Evolutionary conservation across 2,113 vertebrate species (phyloP).

Genomic region (Gorsachius goisagi): DNA sequence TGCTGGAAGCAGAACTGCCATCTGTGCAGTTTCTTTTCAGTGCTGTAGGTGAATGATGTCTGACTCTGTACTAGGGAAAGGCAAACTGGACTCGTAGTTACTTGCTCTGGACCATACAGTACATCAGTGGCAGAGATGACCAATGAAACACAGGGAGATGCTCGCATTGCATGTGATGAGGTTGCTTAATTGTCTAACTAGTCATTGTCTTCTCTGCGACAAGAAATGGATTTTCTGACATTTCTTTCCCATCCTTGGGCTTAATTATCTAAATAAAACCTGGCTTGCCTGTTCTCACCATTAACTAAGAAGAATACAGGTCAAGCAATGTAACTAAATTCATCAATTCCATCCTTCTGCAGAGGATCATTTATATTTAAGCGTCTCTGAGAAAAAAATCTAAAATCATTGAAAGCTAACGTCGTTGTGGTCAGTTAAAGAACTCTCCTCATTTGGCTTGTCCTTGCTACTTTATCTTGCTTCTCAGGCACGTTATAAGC

Average conservation of each 20-base stretch:
- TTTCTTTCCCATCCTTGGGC: not conserved
- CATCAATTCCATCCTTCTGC: not conserved
- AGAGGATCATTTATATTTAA: not conserved
- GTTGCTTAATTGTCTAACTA: not conserved
- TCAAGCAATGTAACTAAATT: not conserved
- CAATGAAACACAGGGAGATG: not conserved
- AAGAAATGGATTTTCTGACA: slow-evolving; percentile 15
- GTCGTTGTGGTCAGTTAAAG: not conserved
- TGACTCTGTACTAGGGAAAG: not conserved
- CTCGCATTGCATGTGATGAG: fast-evolving
- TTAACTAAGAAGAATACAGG: not conserved
- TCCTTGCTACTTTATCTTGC: not conserved
- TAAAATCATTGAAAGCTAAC: not conserved
- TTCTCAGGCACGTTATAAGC: not conserved
- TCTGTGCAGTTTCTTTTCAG: not conserved
- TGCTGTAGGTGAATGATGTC: not conserved
- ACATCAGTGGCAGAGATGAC: not conserved
- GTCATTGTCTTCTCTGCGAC: not conserved
- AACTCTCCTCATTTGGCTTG: not conserved
- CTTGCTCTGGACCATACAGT: not conserved
- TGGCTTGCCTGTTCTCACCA: not conserved
- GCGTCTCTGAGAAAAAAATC: not conserved
- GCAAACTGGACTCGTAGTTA: not conserved
- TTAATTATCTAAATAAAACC: not conserved
- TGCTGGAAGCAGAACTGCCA: not conserved